These are phyloP conservation scores for Mobula hypostoma DNA, from an alignment of 2,113 vertebrate genomes.

Conservation along the genomic window DNA sequence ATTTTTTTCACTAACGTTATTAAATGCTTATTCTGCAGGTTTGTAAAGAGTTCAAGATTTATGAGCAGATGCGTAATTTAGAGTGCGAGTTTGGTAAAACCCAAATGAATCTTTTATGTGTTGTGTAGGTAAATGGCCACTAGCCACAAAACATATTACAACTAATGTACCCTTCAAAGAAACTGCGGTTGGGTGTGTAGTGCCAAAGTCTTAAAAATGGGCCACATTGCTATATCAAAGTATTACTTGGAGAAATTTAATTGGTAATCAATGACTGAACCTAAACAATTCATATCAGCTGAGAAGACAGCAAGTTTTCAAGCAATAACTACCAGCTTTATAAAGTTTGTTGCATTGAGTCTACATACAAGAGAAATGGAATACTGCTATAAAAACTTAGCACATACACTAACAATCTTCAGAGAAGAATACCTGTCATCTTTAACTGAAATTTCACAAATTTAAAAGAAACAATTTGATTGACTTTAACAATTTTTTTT, in stretches of 20 bases:
- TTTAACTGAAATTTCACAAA: no score
- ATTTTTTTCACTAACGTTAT: constrained; percentile 44
- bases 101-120: not conserved
- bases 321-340: not conserved
- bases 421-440: no score
- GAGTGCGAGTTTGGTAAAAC: constrained; percentile 5
- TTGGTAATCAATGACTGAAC: not conserved
- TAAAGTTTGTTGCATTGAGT: no score
- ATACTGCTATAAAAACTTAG: no score
- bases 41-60: constrained; percentile 44
- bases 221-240: not conserved
- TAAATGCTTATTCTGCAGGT: constrained; percentile 39
- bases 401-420: no score
- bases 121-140: not conserved
- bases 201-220: not conserved
- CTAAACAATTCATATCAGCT: not conserved
- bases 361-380: no score
- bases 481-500: no score
- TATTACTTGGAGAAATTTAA: not conserved
- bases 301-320: not conserved
- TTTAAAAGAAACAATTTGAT: no score
- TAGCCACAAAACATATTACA: not conserved
- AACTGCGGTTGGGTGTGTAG: not conserved
- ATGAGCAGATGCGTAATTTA: constrained; percentile 30
- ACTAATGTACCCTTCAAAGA: not conserved